phyloP scores from a whole-genome alignment of 2,113 vertebrate species.

The Syrrhaptes paradoxus region DNA sequence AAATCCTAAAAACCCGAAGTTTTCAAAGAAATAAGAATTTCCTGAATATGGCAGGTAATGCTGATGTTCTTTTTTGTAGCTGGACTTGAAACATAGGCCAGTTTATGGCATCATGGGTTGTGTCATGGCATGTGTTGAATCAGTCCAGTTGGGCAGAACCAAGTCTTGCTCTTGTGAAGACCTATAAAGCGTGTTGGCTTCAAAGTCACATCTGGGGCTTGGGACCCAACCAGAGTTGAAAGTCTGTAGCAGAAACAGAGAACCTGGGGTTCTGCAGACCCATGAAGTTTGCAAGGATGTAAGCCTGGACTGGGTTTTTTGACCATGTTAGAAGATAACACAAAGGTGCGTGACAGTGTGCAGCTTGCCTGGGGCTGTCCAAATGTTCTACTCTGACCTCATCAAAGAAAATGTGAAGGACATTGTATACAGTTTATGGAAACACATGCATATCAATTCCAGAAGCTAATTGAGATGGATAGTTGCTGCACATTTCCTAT shows the following conservation, averaged over 20 bases:
- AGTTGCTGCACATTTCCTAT: neutral
- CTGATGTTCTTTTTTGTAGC: accelerated
- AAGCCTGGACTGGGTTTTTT: neutral
- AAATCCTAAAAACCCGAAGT: neutral
- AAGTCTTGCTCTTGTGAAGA: neutral
- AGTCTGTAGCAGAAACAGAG: neutral
- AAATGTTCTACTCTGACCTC: neutral
- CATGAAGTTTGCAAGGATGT: neutral
- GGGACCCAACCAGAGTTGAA: neutral
- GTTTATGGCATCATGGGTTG: neutral
- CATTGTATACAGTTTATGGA: neutral
- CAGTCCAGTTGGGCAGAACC: neutral
- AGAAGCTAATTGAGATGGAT: neutral
- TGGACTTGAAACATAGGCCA: neutral
- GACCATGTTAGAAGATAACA: neutral
- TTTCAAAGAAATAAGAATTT: neutral
- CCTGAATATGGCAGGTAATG: neutral
- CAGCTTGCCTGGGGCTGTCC: neutral
- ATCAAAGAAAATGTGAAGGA: neutral
- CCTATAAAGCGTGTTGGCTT: neutral
- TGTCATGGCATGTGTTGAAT: neutral
- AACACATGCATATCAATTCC: neutral
- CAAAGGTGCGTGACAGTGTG: neutral
- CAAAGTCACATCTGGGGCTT: neutral
- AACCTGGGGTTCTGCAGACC: neutral